Evolutionary conservation across 2,888 invertebrate genomes (phyloP).

Genomic region (Acrobeloides nanus): DNA sequence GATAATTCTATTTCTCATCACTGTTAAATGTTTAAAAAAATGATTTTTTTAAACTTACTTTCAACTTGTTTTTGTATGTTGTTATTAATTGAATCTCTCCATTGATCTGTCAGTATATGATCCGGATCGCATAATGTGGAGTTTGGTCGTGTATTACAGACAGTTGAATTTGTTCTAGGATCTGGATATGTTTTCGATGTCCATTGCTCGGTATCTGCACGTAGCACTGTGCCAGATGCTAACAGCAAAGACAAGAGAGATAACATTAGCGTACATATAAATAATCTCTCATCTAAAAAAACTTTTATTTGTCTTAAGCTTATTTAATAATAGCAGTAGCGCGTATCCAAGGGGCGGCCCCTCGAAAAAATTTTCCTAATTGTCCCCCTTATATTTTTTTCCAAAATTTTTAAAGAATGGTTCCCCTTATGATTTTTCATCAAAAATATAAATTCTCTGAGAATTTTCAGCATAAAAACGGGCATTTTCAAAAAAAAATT

Average conservation of each 20-base stretch:
- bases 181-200: slow-evolving; percentile 43
- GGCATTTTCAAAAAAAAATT: too few species aligned
- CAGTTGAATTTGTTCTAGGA: slow-evolving; percentile 37
- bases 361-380: too few species aligned
- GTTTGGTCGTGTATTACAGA: slow-evolving; percentile 32
- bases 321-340: too few species aligned
- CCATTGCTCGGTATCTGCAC: slow-evolving; percentile 51
- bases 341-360: too few species aligned
- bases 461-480: too few species aligned
- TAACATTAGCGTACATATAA: slow-evolving; percentile 29
- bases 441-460: too few species aligned
- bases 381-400: too few species aligned
- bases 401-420: too few species aligned
- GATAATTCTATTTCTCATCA: neutral
- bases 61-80: slow-evolving; percentile 38
- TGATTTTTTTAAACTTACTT: slow-evolving; percentile 31
- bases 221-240: slow-evolving; percentile 48
- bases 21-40: too few species aligned
- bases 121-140: slow-evolving; percentile 52
- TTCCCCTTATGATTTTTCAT: too few species aligned
- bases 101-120: slow-evolving; percentile 50
- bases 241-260: slow-evolving; percentile 49
- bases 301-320: too few species aligned
- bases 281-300: too few species aligned
- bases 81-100: slow-evolving; percentile 42